Base-by-base conservation (phyloP, 1,140 invertebrate species). In the Cydia splendana region DNA sequence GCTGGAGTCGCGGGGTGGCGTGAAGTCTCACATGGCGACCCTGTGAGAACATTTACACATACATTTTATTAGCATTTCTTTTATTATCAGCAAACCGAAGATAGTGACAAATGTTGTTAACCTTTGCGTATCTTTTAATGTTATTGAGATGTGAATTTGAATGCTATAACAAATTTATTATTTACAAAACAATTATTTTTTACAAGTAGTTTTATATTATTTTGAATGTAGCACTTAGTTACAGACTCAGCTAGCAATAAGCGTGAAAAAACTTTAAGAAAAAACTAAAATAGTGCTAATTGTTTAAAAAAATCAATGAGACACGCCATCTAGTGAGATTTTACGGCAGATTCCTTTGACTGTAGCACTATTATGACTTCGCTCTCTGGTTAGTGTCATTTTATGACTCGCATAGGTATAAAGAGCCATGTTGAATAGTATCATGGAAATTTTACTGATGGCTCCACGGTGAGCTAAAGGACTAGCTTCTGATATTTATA, bases 321-420 rank as follows among this genome's bases (percentile, higher is more conserved):
- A 0, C n/a, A 57, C 53, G 53, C 53, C 53, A 57, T 57, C 53
- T 57, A 18, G 15, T 57, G 53, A 57, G 53, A 57, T 18, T 57
- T 18, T 7, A 18, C 53, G 53, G 53, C 53, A 57, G 15, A 45
- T 48, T 57, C 18, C 15, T 18, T 57, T 7, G 53, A 57, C n/a
- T 57, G 53, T 57, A 57, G 53, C 53, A 18, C 15, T 57, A 57
- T 57, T 18, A 18, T 18, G 15, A 18, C 57, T 24, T 89, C 87
- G 57, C 20, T 62, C 57, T 62, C 57, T 24, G 57, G 57, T 62
- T 62, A 62, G 20, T 86, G 88, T 91, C 90, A 90, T 91, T 88
- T 90, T 93, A 90, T 92, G 90, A 91, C 89, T 91, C 86, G 87
- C 88, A 87, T 89, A 91, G 85, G 84, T 88, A 91, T 90, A 89